A percentile compares a stretch with the other conserved stretches of the same genome.
Evolutionary conservation across 2,888 invertebrate genomes (phyloP).

Genomic region (Steinernema carpocapsae): DNA sequence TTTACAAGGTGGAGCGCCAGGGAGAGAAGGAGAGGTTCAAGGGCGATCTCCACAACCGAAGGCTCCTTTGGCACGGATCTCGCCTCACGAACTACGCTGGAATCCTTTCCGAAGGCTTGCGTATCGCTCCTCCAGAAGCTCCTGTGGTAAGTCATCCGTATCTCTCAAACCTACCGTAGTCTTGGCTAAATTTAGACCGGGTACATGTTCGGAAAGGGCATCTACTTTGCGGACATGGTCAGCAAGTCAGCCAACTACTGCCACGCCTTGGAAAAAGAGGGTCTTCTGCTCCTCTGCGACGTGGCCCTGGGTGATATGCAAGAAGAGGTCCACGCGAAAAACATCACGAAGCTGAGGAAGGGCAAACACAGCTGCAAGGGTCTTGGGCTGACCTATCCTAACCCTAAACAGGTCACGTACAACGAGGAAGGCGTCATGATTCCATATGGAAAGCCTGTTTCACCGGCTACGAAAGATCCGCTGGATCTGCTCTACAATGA

Average conservation of each 20-base stretch:
- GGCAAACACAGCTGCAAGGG: conserved; percentile 84
- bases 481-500: conserved; percentile 60
- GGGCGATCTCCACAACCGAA: conserved; percentile 71
- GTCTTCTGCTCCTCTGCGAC: conserved; percentile 88
- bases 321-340: conserved; percentile 43
- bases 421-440: conserved; percentile 76
- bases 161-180: background rate
- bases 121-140: conserved; percentile 97
- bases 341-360: conserved; percentile 77
- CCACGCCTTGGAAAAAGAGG: conserved; percentile 73
- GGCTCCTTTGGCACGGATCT: conserved; percentile 81
- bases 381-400: conserved; percentile 82
- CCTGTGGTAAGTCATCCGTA: conserved; percentile 75
- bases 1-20: conserved; percentile 70
- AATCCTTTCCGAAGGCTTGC: conserved; percentile 82
- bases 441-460: conserved; percentile 69
- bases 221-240: conserved; percentile 97
- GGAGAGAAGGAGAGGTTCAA: conserved; percentile 75
- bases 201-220: conserved; percentile 95
- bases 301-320: conserved; percentile 87
- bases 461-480: conserved; percentile 36
- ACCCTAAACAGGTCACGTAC: conserved; percentile 75
- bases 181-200: conserved; percentile 69
- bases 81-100: conserved; percentile 91
- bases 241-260: conserved; percentile 76